These are phyloP conservation scores for Lasius platythorax DNA, from an alignment of 2,888 invertebrate species.

Conservation along the genomic window DNA sequence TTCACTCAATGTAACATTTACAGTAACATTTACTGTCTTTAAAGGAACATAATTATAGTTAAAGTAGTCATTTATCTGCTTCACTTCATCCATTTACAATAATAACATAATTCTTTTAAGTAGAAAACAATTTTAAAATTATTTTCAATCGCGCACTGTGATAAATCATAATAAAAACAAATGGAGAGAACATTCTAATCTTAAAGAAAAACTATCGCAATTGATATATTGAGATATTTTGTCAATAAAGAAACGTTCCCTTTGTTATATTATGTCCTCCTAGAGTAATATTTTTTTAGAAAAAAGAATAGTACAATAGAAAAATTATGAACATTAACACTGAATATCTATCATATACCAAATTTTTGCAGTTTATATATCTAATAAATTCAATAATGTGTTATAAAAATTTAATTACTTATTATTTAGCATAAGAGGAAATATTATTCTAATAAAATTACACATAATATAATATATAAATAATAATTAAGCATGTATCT, in stretches of 20 bases:
- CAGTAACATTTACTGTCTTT: constrained; percentile 8
- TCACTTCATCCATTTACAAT: constrained; percentile 7
- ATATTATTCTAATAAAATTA: constrained; percentile 42
- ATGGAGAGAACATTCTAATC: constrained; percentile 8
- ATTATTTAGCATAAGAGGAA: constrained; percentile 12
- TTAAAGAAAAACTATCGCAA: constrained; percentile 35
- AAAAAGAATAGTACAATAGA: constrained; percentile 34
- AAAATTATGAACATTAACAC: constrained; percentile 28
- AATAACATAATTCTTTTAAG: neutral
- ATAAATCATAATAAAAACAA: neutral
- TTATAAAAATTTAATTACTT: constrained; percentile 34
- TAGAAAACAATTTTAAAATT: too few species aligned
- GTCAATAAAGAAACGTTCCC: neutral
- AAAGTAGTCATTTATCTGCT: constrained; percentile 4
- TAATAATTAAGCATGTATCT: constrained; percentile 56
- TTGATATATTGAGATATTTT: neutral
- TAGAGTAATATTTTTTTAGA: constrained; percentile 27
- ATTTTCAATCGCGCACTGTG: too few species aligned
- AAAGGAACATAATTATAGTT: constrained; percentile 12
- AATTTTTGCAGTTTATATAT: constrained; percentile 6
- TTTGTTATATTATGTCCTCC: constrained; percentile 4
- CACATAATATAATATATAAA: constrained; percentile 38
- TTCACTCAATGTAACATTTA: constrained; percentile 17
- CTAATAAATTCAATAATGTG: constrained; percentile 16
- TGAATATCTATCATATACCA: constrained; percentile 22